These are phyloP conservation scores for Sebastes fasciatus DNA, from an alignment of 2,113 vertebrate genomes.

Conservation along the genomic window DNA sequence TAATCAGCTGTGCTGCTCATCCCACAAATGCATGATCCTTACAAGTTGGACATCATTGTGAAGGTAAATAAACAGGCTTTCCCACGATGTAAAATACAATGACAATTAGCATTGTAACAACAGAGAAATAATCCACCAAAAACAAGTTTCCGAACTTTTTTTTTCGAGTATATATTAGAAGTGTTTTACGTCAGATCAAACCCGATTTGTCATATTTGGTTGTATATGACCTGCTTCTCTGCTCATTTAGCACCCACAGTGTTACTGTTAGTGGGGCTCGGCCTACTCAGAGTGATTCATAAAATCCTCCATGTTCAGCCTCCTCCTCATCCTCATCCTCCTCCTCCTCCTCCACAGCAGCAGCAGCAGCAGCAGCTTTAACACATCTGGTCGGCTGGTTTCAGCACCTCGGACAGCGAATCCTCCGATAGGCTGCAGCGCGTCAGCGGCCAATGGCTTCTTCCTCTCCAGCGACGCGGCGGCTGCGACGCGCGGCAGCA, in stretches of 20 bases:
- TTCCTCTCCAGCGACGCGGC: conserved; percentile 4
- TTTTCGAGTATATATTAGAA: background rate
- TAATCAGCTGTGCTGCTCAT: no score
- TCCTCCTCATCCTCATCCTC: background rate
- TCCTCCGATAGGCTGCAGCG: conserved; percentile 38
- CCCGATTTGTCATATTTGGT: background rate
- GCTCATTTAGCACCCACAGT: conserved; percentile 8
- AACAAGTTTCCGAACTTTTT: no score
- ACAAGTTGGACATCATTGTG: no score
- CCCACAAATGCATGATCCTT: no score
- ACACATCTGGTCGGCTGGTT: conserved; percentile 38
- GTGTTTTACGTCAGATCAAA: background rate
- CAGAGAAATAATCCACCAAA: no score
- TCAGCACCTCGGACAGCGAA: conserved; percentile 77
- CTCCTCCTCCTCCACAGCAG: background rate
- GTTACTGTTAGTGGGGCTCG: background rate
- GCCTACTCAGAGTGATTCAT: conserved; percentile 35
- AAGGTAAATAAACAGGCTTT: no score
- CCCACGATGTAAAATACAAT: no score
- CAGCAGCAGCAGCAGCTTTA: background rate
- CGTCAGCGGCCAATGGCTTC: conserved; percentile 48
- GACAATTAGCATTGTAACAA: no score
- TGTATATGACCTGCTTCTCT: background rate
- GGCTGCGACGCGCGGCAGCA: conserved; percentile 31
- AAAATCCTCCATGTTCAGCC: conserved; percentile 12